These are phyloP conservation scores for Hypercompe scribonia DNA, from an alignment of 2,888 invertebrate genomes.

Conservation along the genomic window DNA sequence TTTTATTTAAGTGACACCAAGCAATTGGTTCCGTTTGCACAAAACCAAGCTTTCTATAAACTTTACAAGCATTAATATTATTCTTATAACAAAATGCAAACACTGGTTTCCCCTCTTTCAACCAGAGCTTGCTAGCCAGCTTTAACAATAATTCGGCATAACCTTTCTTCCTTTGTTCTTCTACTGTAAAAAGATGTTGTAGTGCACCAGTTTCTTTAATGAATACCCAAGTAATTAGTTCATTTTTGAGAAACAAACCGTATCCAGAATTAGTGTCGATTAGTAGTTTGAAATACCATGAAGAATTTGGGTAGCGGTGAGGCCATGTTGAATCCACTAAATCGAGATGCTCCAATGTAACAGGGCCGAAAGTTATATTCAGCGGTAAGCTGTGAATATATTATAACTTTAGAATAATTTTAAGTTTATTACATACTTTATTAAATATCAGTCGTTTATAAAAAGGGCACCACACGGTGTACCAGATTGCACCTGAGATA, in stretches of 20 bases:
- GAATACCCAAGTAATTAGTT: constrained; percentile 61
- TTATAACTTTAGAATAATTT: not conserved
- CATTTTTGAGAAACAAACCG: constrained; percentile 57
- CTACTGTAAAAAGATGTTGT: constrained; percentile 63
- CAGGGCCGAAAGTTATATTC: constrained; percentile 46
- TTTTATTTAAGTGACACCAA: constrained; percentile 50
- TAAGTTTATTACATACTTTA: too few relatives aligned
- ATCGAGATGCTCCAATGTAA: constrained; percentile 54
- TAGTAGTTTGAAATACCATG: constrained; percentile 56
- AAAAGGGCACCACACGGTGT: too few relatives aligned
- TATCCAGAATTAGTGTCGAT: constrained; percentile 59
- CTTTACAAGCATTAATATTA: constrained; percentile 55
- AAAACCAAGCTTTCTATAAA: constrained; percentile 63
- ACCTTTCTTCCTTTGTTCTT: constrained; percentile 62
- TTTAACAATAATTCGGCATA: constrained; percentile 62
- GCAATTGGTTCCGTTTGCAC: constrained; percentile 39
- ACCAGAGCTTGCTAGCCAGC: constrained; percentile 56
- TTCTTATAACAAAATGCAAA: constrained; percentile 57
- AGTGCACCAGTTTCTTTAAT: constrained; percentile 64
- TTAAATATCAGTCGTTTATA: too few relatives aligned
- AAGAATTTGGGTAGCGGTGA: constrained; percentile 55
- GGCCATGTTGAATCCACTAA: constrained; percentile 62
- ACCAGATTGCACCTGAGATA: too few relatives aligned
- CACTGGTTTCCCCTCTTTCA: constrained; percentile 54
- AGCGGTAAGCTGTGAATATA: constrained; percentile 50